These are phyloP conservation scores for Centropus bengalensis DNA, from an alignment of 2,113 vertebrate species.

Conservation along the genomic window DNA sequence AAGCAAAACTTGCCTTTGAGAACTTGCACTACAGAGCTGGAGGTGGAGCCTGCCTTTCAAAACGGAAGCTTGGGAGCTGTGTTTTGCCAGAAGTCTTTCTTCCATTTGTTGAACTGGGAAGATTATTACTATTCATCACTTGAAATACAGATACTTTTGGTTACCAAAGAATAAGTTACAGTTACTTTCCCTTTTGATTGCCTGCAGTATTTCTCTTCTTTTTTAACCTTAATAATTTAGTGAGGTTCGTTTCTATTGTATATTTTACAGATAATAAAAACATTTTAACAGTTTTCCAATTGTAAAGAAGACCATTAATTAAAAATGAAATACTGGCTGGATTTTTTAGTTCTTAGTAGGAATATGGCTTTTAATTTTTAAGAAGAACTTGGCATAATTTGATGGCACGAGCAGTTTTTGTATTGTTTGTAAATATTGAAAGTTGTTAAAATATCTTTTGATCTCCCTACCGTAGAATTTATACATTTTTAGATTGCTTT, in stretches of 20 bases:
- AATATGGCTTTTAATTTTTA: slow-evolving; percentile 77
- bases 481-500: slow-evolving; percentile 81
- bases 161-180: slow-evolving; percentile 88
- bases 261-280: slow-evolving; percentile 69
- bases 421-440: slow-evolving; percentile 87
- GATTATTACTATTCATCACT: slow-evolving; percentile 65
- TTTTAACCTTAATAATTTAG: slow-evolving; percentile 67
- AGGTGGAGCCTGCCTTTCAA: slow-evolving; percentile 73
- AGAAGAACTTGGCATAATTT: slow-evolving; percentile 74
- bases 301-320: slow-evolving; percentile 72
- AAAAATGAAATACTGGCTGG: slow-evolving; percentile 50
- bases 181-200: slow-evolving; percentile 72
- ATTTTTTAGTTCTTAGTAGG: slow-evolving; percentile 67
- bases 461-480: slow-evolving; percentile 81
- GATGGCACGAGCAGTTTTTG: slow-evolving; percentile 81
- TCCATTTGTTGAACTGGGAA: slow-evolving; percentile 51
- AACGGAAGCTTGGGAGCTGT: slow-evolving; percentile 48
- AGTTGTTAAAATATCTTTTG: slow-evolving; percentile 82
- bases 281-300: slow-evolving; percentile 68
- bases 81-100: slow-evolving; percentile 61
- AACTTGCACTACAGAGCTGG: slow-evolving; percentile 76
- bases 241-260: slow-evolving; percentile 66
- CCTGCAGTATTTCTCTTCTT: slow-evolving; percentile 72
- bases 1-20: slow-evolving; percentile 71
- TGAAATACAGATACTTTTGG: slow-evolving; percentile 75